A percentile compares a stretch with the other conserved stretches of the same genome.
phyloP scores from a whole-genome alignment of 23 tunicate species.

The Trididemnum clinides region DNA sequence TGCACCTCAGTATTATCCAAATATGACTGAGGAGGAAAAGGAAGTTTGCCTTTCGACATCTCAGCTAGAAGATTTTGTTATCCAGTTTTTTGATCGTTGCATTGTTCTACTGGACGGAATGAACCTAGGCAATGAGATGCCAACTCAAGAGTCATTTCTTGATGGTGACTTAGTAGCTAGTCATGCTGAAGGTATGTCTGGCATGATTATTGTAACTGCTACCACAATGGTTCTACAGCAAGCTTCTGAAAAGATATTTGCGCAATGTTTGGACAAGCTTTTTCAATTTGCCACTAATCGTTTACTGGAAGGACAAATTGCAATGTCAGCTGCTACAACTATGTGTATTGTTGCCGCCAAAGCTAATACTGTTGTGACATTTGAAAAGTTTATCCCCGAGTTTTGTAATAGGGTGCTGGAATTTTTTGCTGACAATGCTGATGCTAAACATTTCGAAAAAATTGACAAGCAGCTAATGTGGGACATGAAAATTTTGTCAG shows the following conservation, averaged over 20 bases:
- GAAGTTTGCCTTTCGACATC: slow-evolving; percentile 66
- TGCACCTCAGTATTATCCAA: slow-evolving; percentile 9
- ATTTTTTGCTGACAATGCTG: slow-evolving; percentile 56
- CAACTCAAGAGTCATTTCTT: slow-evolving; percentile 18
- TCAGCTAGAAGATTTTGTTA: slow-evolving; percentile 73
- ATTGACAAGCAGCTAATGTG: slow-evolving; percentile 79
- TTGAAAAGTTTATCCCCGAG: slow-evolving; percentile 68
- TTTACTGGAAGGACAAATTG: slow-evolving; percentile 62
- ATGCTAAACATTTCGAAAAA: slow-evolving; percentile 62
- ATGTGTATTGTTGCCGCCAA: slow-evolving; percentile 57
- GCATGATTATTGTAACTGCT: slow-evolving; percentile 44
- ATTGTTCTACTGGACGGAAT: slow-evolving; percentile 67
- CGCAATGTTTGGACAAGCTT: slow-evolving; percentile 39
- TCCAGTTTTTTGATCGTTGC: slow-evolving; percentile 76
- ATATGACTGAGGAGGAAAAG: slow-evolving; percentile 52
- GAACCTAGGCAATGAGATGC: slow-evolving; percentile 60
- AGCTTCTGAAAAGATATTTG: slow-evolving; percentile 51
- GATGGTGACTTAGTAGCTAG: slow-evolving; percentile 19
- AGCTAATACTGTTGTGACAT: slow-evolving; percentile 60
- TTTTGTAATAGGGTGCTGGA: slow-evolving; percentile 42
- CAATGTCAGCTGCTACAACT: slow-evolving; percentile 40
- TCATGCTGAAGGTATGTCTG: slow-evolving; percentile 41
- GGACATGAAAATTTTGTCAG: slow-evolving; percentile 67
- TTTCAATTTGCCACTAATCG: slow-evolving; percentile 69
- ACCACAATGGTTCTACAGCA: slow-evolving; percentile 53